Evolutionary conservation across 2,113 vertebrate genomes (phyloP).

Genomic region (Misgurnus anguillicaudatus): DNA sequence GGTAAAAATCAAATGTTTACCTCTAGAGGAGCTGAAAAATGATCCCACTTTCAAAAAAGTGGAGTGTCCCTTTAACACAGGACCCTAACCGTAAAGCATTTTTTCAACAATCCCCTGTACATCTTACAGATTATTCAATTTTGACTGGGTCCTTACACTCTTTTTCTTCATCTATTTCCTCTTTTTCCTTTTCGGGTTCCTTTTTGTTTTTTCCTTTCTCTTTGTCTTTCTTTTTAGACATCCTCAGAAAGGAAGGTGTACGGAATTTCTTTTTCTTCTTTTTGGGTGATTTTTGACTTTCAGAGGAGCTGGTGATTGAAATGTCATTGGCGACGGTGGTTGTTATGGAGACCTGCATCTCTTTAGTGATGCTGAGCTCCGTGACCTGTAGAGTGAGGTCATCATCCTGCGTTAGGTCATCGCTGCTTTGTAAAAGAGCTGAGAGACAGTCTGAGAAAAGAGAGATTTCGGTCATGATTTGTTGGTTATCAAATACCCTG

Average conservation of each 20-base stretch:
- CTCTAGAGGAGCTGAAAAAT: too few relatives aligned
- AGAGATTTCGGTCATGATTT: background rate
- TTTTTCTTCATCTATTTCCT: constrained; percentile 9
- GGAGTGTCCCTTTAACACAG: too few relatives aligned
- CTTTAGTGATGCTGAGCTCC: constrained; percentile 68
- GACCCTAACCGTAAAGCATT: too few relatives aligned
- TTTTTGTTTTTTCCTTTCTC: constrained; percentile 33
- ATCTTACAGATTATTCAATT: background rate
- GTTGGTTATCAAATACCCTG: background rate
- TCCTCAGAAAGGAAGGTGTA: constrained; percentile 73
- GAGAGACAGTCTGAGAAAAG: constrained; percentile 39
- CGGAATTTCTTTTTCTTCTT: constrained; percentile 77
- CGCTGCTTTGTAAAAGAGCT: constrained; percentile 70
- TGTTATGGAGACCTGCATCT: constrained; percentile 68
- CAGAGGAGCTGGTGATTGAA: constrained; percentile 61
- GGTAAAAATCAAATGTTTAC: too few relatives aligned
- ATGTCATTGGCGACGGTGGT: constrained; percentile 65
- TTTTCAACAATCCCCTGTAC: background rate
- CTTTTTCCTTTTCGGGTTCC: background rate
- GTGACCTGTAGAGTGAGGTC: constrained; percentile 70
- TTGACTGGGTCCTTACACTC: constrained; percentile 1
- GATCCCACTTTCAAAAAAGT: too few relatives aligned
- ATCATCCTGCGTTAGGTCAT: constrained; percentile 68
- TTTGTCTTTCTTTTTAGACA: constrained; percentile 71
- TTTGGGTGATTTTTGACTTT: constrained; percentile 70